Conservation (phyloP, 1,140 invertebrate species). For the Nasonia longicornis region DNA sequence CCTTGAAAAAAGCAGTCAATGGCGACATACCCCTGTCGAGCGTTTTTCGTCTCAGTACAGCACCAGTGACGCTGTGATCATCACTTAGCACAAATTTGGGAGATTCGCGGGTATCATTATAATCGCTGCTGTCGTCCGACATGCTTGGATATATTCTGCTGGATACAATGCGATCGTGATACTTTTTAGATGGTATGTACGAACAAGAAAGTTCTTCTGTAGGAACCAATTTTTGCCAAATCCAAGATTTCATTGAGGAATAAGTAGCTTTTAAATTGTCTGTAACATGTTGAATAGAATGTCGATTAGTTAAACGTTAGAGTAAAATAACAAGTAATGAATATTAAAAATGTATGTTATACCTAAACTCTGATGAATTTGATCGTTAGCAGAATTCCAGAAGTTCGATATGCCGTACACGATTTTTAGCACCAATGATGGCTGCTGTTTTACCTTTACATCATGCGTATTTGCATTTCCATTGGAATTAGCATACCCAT, state of each 20-base stretch:
- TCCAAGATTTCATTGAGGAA: constrained; percentile 49
- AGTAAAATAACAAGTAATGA: not conserved
- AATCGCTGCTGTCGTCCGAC: constrained; percentile 54
- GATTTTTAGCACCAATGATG: constrained; percentile 4
- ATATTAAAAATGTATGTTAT: constrained; percentile 16
- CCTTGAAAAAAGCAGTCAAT: not conserved
- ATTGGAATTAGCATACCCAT: constrained; percentile 33
- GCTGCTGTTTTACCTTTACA: not conserved
- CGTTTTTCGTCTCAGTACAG: constrained; percentile 16
- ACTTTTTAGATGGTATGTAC: constrained; percentile 56
- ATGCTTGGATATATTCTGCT: constrained; percentile 46
- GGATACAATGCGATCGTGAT: constrained; percentile 51
- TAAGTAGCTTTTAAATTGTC: constrained; percentile 46
- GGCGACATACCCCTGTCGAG: not conserved
- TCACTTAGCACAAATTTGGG: constrained; percentile 15
- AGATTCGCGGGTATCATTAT: constrained; percentile 37
- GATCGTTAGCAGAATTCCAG: constrained; percentile 21
- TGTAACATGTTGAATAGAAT: not conserved
- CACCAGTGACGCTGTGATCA: constrained; percentile 23
- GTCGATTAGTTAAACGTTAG: constrained; percentile 24
- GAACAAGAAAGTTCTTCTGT: constrained; percentile 63
- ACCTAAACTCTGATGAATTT: constrained; percentile 52
- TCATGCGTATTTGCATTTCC: not conserved
- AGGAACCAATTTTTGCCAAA: constrained; percentile 44
- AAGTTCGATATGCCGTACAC: constrained; percentile 8